Evolutionary conservation across 2,113 vertebrate species (phyloP).

Genomic region (Tursiops truncatus): DNA sequence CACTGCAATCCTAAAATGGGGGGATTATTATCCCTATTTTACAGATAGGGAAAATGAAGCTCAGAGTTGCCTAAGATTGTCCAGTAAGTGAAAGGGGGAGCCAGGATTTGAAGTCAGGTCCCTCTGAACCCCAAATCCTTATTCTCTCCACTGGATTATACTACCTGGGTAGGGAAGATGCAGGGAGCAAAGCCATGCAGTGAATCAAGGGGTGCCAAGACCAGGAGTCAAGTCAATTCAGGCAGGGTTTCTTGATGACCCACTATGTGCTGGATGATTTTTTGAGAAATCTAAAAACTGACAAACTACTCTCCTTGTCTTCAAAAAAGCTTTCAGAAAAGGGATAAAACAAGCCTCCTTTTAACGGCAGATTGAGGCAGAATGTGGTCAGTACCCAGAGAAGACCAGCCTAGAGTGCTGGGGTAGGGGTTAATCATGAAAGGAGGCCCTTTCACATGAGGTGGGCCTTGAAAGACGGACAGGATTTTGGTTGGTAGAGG

Average conservation of each 20-base stretch:
- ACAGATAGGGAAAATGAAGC: background rate
- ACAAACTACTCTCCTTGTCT: background rate
- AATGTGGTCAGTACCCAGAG: background rate
- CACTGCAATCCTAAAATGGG: background rate
- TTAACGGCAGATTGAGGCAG: background rate
- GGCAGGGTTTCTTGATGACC: background rate
- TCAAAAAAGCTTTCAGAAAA: background rate
- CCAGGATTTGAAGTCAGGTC: background rate
- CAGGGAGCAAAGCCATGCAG: background rate
- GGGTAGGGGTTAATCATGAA: background rate
- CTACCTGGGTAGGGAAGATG: background rate
- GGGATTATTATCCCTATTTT: background rate
- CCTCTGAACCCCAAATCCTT: background rate
- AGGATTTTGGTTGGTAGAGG: background rate
- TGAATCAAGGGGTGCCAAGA: background rate
- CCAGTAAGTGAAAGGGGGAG: background rate
- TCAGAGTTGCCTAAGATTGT: background rate
- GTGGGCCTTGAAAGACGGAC: background rate
- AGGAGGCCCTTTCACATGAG: background rate
- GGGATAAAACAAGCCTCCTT: background rate
- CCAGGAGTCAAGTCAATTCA: background rate
- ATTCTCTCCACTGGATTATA: background rate
- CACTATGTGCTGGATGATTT: background rate
- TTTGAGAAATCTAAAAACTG: slow-evolving; percentile 9
- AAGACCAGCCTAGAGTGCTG: background rate